Evolutionary conservation across 2,113 vertebrate species (phyloP).

Genomic region (Regulus satrapa): DNA sequence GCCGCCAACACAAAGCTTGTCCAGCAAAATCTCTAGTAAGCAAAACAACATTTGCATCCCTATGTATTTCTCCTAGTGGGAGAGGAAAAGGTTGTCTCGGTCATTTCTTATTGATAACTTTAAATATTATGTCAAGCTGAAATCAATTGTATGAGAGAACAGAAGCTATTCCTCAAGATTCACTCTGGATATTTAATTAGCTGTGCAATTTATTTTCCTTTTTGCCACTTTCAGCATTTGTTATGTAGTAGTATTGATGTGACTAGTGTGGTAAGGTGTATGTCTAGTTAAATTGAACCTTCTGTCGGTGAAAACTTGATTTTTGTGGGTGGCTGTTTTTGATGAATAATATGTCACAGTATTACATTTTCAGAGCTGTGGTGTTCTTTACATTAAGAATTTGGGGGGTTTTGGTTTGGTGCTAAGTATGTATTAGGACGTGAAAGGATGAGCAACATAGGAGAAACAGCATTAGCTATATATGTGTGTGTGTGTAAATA

Average conservation of each 20-base stretch:
- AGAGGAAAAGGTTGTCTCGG: background rate
- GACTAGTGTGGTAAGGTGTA: background rate
- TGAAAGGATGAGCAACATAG: background rate
- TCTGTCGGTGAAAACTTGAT: constrained; percentile 15
- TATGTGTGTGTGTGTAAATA: background rate
- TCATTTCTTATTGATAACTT: constrained; percentile 27
- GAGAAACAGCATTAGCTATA: background rate
- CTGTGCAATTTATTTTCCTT: background rate
- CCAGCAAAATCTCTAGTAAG: background rate
- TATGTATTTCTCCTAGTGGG: background rate
- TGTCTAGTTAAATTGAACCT: background rate
- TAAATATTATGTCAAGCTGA: constrained; percentile 30
- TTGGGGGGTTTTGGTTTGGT: background rate
- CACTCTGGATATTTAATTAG: constrained; percentile 29
- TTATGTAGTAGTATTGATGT: background rate
- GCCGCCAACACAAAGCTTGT: background rate
- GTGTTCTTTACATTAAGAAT: constrained; percentile 17
- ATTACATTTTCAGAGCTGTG: background rate
- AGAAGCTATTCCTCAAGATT: background rate
- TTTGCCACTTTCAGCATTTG: constrained; percentile 27
- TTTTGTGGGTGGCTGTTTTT: constrained; percentile 16
- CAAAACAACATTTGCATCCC: constrained; percentile 12
- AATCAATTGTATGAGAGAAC: background rate
- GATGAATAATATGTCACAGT: constrained; percentile 52
- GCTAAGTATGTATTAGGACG: background rate